These are phyloP conservation scores for Strigamia maritima DNA, from an alignment of 2,888 invertebrate genomes.

Conservation along the genomic window DNA sequence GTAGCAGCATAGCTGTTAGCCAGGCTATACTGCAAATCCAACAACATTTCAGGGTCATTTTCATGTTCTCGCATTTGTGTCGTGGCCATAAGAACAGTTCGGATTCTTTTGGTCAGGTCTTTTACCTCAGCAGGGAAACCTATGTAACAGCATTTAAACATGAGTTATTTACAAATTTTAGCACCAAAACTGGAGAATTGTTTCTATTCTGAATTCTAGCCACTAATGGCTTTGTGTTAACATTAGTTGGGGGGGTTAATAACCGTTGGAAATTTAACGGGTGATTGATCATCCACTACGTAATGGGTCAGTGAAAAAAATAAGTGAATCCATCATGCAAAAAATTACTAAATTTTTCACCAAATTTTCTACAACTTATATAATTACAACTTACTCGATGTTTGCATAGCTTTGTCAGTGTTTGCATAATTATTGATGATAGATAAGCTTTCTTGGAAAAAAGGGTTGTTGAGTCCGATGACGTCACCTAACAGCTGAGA, in stretches of 20 bases:
- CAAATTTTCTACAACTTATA: not conserved
- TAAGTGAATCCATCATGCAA: not conserved
- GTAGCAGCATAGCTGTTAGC: constrained; percentile 92
- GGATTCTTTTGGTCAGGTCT: constrained; percentile 85
- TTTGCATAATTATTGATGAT: constrained; percentile 89
- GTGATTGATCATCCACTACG: not conserved
- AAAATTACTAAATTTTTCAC: constrained; percentile 16
- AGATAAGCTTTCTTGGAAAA: constrained; percentile 89
- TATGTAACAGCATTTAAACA: constrained; percentile 48
- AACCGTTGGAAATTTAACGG: constrained; percentile 16
- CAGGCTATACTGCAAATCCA: constrained; percentile 85
- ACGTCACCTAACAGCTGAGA: constrained; percentile 89
- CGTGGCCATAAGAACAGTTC: constrained; percentile 92
- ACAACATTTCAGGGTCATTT: constrained; percentile 85
- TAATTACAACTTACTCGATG: constrained; percentile 62
- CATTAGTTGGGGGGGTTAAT: not conserved
- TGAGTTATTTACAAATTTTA: no score
- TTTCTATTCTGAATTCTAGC: not conserved
- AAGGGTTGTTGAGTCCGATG: constrained; percentile 84
- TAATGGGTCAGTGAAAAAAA: constrained; percentile 27
- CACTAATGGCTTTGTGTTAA: not conserved
- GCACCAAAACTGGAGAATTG: not conserved
- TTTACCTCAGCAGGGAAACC: constrained; percentile 85
- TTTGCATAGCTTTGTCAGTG: constrained; percentile 91
- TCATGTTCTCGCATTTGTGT: constrained; percentile 86